phyloP scores from a whole-genome alignment of 1,140 invertebrate genomes.

The Magallana gigas region DNA sequence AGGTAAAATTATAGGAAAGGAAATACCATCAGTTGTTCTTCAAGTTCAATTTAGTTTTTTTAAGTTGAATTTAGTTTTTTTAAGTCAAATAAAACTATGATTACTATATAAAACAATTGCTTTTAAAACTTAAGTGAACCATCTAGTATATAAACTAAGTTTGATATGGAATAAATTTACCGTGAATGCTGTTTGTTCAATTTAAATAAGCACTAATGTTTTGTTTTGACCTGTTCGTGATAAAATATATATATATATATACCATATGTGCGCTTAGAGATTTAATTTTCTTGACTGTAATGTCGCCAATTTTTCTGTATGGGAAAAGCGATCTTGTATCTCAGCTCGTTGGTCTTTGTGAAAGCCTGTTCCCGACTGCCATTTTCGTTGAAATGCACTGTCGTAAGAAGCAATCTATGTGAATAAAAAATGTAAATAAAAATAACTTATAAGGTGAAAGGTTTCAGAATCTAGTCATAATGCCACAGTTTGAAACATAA shows the following conservation, averaged over 20 bases:
- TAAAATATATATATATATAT: not conserved
- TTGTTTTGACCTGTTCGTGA: no score
- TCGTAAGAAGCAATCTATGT: conserved; percentile 49
- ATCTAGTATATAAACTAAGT: not conserved
- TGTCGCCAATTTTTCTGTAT: conserved; percentile 52
- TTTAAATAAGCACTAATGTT: not conserved
- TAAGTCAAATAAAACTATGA: no score
- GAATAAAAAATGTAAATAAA: not conserved
- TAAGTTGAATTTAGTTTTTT: no score
- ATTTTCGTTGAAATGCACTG: conserved; percentile 65
- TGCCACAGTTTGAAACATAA: no score
- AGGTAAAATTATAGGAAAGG: no score
- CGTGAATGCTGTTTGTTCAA: not conserved
- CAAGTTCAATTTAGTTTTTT: no score
- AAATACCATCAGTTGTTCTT: no score
- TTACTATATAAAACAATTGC: no score
- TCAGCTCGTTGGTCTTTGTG: conserved; percentile 33
- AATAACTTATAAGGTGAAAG: no score
- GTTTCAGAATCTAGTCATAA: no score
- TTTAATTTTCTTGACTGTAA: not conserved
- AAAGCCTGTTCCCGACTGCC: conserved; percentile 45
- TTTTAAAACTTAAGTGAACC: no score
- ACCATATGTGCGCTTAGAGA: conserved; percentile 33
- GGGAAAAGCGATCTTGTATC: conserved; percentile 43
- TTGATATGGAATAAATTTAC: no score